Conservation (phyloP, 2,888 invertebrate species). For the Melangyna quadrimaculata region DNA sequence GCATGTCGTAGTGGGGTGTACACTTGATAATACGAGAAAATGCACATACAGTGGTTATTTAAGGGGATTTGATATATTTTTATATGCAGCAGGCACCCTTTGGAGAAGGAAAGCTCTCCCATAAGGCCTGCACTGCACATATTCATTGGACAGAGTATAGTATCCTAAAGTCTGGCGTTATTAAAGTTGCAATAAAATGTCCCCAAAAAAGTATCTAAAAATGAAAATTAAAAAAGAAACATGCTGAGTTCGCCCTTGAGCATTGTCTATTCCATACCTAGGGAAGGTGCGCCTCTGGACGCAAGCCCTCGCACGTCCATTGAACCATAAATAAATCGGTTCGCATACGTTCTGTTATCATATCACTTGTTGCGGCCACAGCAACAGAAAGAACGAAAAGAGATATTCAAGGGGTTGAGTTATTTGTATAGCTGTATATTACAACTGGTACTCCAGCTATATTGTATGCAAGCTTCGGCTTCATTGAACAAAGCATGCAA, state of each 20-base stretch:
- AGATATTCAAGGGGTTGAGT: neutral
- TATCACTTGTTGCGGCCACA: conserved; percentile 62
- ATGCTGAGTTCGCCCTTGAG: neutral
- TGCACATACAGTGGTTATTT: too few relatives aligned
- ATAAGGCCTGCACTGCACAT: too few relatives aligned
- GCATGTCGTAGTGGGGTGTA: too few relatives aligned
- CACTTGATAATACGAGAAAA: too few relatives aligned
- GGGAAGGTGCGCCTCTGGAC: neutral
- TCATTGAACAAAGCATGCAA: conserved; percentile 62
- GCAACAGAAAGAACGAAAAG: neutral
- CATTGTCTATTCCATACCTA: neutral
- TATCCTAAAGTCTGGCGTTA: neutral
- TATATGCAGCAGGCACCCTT: too few relatives aligned
- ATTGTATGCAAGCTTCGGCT: conserved; percentile 50
- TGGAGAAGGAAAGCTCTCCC: too few relatives aligned
- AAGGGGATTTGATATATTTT: too few relatives aligned
- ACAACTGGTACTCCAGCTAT: neutral
- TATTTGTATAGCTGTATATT: neutral
- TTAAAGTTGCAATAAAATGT: neutral
- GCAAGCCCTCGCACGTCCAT: conserved; percentile 48
- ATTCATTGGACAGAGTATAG: too few relatives aligned
- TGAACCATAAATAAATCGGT: conserved; percentile 62
- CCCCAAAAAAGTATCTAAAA: neutral
- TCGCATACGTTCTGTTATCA: conserved; percentile 41
- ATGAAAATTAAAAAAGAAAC: neutral